These are phyloP conservation scores for Esox lucius DNA, from an alignment of 2,797 vertebrate genomes.

Conservation along the genomic window DNA sequence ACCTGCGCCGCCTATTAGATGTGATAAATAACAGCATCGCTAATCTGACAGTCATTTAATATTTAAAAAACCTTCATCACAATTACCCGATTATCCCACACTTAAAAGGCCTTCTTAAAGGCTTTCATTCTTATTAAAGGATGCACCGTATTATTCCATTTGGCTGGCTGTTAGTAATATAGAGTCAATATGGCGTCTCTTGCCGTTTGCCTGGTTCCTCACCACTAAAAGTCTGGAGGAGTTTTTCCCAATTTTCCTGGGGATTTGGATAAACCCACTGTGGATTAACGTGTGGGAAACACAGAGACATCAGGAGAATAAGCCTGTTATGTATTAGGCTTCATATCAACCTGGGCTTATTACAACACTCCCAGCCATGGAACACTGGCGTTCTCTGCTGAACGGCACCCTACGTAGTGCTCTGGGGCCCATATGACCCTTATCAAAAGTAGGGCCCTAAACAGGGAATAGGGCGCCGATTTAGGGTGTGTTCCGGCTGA, in stretches of 20 bases:
- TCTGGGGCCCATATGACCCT: background rate
- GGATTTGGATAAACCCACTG: constrained; percentile 78
- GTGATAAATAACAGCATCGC: constrained; percentile 71
- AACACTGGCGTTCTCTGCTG: background rate
- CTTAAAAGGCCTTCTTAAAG: constrained; percentile 67
- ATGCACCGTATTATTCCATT: constrained; percentile 34
- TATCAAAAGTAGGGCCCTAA: background rate
- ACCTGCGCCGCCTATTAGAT: constrained; percentile 69
- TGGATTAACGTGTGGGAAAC: constrained; percentile 77
- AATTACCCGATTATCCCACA: constrained; percentile 68
- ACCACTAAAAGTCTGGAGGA: constrained; percentile 55
- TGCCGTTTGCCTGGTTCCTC: constrained; percentile 48
- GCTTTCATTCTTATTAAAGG: constrained; percentile 60
- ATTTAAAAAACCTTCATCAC: constrained; percentile 57
- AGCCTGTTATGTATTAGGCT: constrained; percentile 79
- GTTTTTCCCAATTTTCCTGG: constrained; percentile 69
- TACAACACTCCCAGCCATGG: constrained; percentile 71
- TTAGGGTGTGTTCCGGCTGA: background rate
- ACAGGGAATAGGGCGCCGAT: background rate
- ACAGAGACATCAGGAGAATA: constrained; percentile 78
- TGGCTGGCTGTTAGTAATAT: constrained; percentile 1
- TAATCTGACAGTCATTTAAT: constrained; percentile 67
- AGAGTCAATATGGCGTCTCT: constrained; percentile 15
- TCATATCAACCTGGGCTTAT: constrained; percentile 79
- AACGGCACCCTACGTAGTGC: constrained; percentile 33